Conservation (phyloP, 2,888 invertebrate genomes). For the Boloria euphrosyne region DNA sequence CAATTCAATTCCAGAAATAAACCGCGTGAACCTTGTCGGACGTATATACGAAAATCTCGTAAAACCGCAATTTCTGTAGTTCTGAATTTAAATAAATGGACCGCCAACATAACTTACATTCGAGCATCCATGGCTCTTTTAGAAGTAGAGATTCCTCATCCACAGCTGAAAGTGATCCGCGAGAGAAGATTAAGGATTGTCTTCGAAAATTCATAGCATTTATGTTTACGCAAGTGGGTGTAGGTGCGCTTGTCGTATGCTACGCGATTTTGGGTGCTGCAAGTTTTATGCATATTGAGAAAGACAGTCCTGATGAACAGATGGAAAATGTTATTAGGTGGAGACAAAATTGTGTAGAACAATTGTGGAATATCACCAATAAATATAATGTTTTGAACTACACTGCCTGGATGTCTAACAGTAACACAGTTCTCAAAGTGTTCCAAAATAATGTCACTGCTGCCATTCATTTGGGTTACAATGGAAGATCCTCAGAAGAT, state of each 20-base stretch:
- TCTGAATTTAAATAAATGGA: constrained; percentile 56
- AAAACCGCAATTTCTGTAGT: constrained; percentile 29
- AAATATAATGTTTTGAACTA: constrained; percentile 87
- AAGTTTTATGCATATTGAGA: constrained; percentile 90
- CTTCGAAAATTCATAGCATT: constrained; percentile 93
- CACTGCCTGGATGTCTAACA: constrained; percentile 83
- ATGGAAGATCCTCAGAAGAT: constrained; percentile 85
- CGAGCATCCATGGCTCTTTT: constrained; percentile 82
- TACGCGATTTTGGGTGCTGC: constrained; percentile 94
- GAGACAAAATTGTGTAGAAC: constrained; percentile 82
- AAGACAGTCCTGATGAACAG: constrained; percentile 79
- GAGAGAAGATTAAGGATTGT: constrained; percentile 91
- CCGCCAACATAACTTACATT: constrained; percentile 60
- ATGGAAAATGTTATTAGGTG: constrained; percentile 75
- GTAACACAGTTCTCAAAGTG: constrained; percentile 82
- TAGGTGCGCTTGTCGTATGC: constrained; percentile 92
- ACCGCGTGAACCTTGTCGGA: constrained; percentile 43
- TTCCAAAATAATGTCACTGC: constrained; percentile 87
- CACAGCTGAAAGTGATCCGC: constrained; percentile 85
- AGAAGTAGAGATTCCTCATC: constrained; percentile 86
- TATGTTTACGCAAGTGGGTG: constrained; percentile 96
- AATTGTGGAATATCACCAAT: constrained; percentile 87
- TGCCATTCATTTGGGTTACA: constrained; percentile 87
- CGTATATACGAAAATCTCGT: constrained; percentile 38
- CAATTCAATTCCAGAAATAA: constrained; percentile 69